Evolutionary conservation across 1,140 invertebrate genomes (phyloP).

Genomic region (Paramacrobiotus metropolitanus): DNA sequence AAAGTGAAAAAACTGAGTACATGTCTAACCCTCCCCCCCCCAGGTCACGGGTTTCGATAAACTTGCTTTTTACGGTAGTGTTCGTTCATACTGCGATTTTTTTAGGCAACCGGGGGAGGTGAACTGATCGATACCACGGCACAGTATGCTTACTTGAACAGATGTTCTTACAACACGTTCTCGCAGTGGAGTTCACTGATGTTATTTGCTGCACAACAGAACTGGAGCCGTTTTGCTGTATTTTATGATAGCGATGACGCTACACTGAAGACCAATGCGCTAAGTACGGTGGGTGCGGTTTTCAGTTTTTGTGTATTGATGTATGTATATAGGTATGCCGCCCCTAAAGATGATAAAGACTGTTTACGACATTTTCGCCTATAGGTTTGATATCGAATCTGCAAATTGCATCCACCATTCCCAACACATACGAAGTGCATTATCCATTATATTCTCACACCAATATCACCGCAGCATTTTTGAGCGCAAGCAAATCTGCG

Average conservation of each 20-base stretch:
- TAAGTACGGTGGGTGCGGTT: background rate
- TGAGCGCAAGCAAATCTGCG: background rate
- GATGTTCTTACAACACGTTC: conserved; percentile 2
- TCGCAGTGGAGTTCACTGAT: background rate
- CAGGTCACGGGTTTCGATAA: too few species aligned
- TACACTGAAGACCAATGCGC: background rate
- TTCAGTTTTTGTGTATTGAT: too few species aligned
- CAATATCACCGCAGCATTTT: background rate
- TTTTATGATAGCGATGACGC: background rate
- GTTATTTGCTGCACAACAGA: background rate
- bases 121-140: background rate
- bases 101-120: background rate
- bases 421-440: background rate
- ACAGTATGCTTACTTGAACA: background rate
- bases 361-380: background rate
- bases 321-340: too few species aligned
- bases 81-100: too few species aligned
- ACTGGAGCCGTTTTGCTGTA: background rate
- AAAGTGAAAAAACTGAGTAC: too few species aligned
- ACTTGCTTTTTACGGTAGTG: too few species aligned
- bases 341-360: background rate
- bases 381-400: background rate
- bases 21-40: too few species aligned
- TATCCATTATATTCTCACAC: background rate
- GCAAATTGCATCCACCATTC: background rate